Evolutionary conservation across 2,113 vertebrate genomes (phyloP), one percentile per base, ranked within the genome.

Genomic region (Zosterops hypoxanthus): DNA sequence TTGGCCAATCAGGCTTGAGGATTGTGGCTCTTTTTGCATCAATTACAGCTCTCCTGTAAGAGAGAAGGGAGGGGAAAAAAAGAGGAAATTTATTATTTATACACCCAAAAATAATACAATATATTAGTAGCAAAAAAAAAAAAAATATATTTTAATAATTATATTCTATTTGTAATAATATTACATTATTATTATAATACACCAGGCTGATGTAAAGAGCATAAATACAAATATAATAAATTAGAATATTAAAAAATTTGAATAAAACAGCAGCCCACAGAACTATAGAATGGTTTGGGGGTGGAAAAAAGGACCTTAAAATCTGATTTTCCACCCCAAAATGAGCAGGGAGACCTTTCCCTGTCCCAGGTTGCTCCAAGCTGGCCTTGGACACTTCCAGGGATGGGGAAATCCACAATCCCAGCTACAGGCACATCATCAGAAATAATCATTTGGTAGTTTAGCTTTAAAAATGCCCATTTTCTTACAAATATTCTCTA

Each of bases 151-250:
- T 36, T 36, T 34, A 36, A 36, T 36, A 36, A 36, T 36, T 36
- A 36, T 36, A 36, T 36, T 36, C 9, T 36, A 36, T 36, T 36
- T 36, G 36, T 36, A 36, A 36, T 36, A 36, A 36, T 36, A 36
- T 39, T 39, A 39, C 39, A 39, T 39, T 39, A 39, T 39, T 39
- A 39, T 39, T 39, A 39, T 39, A 39, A 39, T 39, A 39, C 39
- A 39, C 39, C 39, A 39, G 42, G 42, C 13, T 57, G 42, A 8
- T 8, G 7, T 20, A 31, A 28, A 18, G 20, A 52, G 3, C 25
- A 16, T 3, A 7, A 60, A 20, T 15, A 34, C 1, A 15, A 24
- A 25, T 12, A 1, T 0, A 41, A 2, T 5, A 8, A 15, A 20
- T 13, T 1, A 8, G 2, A 25, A 44, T 8, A 19, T 6, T 39